These are phyloP conservation scores for Caenorhabditis brenneri DNA, from an alignment of 1,140 invertebrate genomes.

Conservation along the genomic window DNA sequence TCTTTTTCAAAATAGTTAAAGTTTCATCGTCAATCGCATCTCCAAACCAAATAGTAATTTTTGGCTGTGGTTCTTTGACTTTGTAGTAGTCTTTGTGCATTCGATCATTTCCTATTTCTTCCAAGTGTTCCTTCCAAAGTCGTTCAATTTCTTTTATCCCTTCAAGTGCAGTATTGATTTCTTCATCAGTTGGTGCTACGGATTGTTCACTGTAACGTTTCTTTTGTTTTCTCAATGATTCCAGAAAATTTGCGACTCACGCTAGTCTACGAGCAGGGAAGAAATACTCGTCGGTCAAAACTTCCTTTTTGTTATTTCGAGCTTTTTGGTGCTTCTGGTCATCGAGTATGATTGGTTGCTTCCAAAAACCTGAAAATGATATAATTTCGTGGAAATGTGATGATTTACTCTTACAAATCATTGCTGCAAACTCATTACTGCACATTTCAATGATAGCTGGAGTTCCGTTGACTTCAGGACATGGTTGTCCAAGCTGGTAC, in stretches of 20 bases:
- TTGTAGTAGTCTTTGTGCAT: background rate
- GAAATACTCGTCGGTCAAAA: background rate
- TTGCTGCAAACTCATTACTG: background rate
- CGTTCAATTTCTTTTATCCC: background rate
- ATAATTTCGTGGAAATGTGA: background rate
- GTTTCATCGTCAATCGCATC: slow-evolving; percentile 14
- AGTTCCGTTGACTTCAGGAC: slow-evolving; percentile 6
- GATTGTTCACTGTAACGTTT: background rate
- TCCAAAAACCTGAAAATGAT: slow-evolving; percentile 41
- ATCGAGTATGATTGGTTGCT: background rate
- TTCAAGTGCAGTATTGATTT: background rate
- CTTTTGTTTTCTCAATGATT: background rate
- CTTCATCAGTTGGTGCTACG: background rate
- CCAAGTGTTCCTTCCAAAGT: background rate
- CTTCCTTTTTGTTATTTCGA: background rate
- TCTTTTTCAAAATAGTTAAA: background rate
- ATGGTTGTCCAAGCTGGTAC: background rate
- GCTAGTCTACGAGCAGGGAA: background rate
- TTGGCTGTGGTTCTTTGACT: background rate
- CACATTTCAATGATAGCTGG: slow-evolving; percentile 15
- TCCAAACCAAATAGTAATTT: background rate
- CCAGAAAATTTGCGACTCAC: background rate
- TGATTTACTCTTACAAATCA: slow-evolving; percentile 51
- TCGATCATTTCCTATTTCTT: background rate
- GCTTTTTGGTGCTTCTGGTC: slow-evolving; percentile 2